These are phyloP conservation scores for Anadara kagoshimensis DNA, from an alignment of 1,140 invertebrate genomes.

Conservation along the genomic window DNA sequence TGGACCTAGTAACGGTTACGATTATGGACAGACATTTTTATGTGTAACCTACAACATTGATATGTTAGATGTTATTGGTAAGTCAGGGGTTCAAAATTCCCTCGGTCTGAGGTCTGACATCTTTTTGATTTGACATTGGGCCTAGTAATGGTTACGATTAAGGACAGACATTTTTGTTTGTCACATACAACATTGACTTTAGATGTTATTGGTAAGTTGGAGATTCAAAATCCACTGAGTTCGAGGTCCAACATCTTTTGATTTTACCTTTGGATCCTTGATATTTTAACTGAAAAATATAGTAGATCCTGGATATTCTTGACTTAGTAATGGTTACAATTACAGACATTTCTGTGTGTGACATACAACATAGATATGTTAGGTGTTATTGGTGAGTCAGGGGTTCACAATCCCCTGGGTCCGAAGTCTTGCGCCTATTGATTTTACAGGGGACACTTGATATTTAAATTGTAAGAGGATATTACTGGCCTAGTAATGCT, in stretches of 20 bases:
- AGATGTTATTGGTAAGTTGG: background rate
- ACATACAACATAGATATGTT: conserved; percentile 1
- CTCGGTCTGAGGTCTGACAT: background rate
- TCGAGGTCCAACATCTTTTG: background rate
- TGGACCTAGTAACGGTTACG: conserved; percentile 82
- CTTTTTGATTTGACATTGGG: conserved; percentile 68
- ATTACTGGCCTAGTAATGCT: conserved; percentile 85
- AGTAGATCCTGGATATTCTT: conserved; percentile 84
- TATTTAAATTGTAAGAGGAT: too few relatives aligned
- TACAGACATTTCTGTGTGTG: conserved; percentile 90
- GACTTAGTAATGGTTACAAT: conserved; percentile 81
- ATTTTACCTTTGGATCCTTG: too few relatives aligned
- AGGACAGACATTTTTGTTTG: conserved; percentile 91
- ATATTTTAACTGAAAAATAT: too few relatives aligned
- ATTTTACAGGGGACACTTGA: conserved; percentile 77
- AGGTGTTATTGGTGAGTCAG: conserved; percentile 3
- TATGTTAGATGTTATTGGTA: background rate
- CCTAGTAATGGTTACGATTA: conserved; percentile 82
- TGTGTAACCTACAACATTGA: conserved; percentile 75
- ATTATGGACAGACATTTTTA: conserved; percentile 90
- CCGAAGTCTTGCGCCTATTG: background rate
- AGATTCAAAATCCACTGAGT: background rate
- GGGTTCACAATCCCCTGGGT: background rate
- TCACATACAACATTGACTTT: conserved; percentile 5
- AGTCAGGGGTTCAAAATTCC: too few relatives aligned